These are phyloP conservation scores for Strigamia crassipes DNA, from an alignment of 2,888 invertebrate species.

Conservation along the genomic window DNA sequence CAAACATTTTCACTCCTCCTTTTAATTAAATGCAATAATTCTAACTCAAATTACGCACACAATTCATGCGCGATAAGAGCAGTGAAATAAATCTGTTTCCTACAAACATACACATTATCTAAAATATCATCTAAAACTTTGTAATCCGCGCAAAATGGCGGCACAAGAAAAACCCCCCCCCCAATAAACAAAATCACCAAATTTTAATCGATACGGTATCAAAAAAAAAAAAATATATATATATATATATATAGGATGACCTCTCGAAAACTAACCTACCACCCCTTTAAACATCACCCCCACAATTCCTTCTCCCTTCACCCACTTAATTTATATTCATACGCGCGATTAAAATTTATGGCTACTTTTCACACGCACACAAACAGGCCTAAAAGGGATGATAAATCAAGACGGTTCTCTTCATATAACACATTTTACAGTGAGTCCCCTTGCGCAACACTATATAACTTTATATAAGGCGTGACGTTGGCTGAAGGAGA, in stretches of 20 bases:
- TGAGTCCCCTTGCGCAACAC: not conserved
- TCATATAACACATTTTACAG: constrained; percentile 23
- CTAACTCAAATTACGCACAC: constrained; percentile 23
- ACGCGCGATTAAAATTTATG: constrained; percentile 42
- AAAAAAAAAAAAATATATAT: too few species aligned
- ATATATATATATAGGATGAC: too few species aligned
- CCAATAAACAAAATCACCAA: not conserved
- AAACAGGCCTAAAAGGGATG: constrained; percentile 20
- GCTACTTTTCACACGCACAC: constrained; percentile 19
- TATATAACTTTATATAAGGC: constrained; percentile 22
- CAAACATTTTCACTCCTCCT: constrained; percentile 37
- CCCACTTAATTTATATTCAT: constrained; percentile 44
- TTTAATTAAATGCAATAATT: constrained; percentile 34
- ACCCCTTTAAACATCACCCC: not conserved
- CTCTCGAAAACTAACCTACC: not conserved
- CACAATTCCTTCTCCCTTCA: not conserved
- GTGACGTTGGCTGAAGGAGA: not conserved
- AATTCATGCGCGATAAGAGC: constrained; percentile 7
- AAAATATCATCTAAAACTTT: not conserved
- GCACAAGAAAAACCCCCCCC: too few species aligned
- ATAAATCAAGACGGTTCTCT: constrained; percentile 39
- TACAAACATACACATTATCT: not conserved
- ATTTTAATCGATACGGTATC: not conserved
- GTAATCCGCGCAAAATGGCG: not conserved
- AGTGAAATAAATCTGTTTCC: constrained; percentile 16